Percentiles rank a stretch among this genome's conserved stretches.
phyloP scores from a whole-genome alignment of 2,888 invertebrate species.

The Mesodorylaimus sp. region DNA sequence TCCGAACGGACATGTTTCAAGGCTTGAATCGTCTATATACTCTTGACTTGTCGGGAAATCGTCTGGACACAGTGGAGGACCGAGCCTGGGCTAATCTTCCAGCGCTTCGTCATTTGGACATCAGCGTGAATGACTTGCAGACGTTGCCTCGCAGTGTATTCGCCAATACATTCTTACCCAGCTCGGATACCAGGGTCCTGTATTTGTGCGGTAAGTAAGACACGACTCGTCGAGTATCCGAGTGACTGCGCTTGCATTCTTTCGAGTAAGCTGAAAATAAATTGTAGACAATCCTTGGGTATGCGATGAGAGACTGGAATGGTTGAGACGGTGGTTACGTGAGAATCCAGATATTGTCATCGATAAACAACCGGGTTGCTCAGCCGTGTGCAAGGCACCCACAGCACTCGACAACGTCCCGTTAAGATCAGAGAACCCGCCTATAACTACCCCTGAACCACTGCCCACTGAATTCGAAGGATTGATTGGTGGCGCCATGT shows the following conservation, averaged over 20 bases:
- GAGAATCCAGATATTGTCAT: conserved; percentile 26
- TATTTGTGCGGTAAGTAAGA: conserved; percentile 23
- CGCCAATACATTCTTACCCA: conserved; percentile 22
- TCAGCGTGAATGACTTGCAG: conserved; percentile 26
- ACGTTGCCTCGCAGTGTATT: conserved; percentile 22
- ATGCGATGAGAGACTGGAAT: conserved; percentile 24
- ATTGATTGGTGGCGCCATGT: neutral
- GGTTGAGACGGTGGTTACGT: conserved; percentile 26
- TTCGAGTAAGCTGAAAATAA: neutral
- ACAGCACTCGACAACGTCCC: conserved; percentile 18
- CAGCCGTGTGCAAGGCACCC: conserved; percentile 22
- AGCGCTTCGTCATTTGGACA: conserved; percentile 23
- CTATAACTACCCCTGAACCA: neutral
- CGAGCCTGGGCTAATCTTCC: conserved; percentile 27
- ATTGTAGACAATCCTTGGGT: conserved; percentile 28
- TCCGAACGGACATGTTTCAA: conserved; percentile 26
- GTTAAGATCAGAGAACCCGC: conserved; percentile 5
- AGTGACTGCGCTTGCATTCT: neutral
- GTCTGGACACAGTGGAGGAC: conserved; percentile 22
- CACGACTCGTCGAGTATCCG: neutral
- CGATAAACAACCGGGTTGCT: conserved; percentile 18
- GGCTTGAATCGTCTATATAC: conserved; percentile 25
- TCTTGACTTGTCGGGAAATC: conserved; percentile 26
- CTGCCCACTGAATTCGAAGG: neutral
- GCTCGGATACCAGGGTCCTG: conserved; percentile 25